Evolutionary conservation across 2,888 invertebrate species (phyloP).

Genomic region (Drosophila imparisetae): DNA sequence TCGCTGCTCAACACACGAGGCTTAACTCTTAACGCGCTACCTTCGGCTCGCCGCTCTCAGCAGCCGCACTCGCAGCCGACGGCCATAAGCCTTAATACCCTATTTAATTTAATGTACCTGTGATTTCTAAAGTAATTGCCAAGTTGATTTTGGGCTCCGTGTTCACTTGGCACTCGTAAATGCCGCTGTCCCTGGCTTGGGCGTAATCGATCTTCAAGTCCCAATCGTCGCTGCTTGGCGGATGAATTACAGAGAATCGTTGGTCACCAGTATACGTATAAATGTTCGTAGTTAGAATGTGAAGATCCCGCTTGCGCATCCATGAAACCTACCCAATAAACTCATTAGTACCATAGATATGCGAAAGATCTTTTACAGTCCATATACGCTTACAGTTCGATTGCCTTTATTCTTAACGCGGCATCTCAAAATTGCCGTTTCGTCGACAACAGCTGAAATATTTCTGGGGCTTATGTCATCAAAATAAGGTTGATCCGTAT

Average conservation of each 20-base stretch:
- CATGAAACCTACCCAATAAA: constrained; percentile 81
- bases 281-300: constrained; percentile 93
- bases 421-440: constrained; percentile 91
- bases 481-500: constrained; percentile 89
- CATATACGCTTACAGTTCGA: constrained; percentile 89
- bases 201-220: constrained; percentile 93
- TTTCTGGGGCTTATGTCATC: constrained; percentile 93
- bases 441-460: constrained; percentile 93
- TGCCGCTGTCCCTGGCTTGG: constrained; percentile 92
- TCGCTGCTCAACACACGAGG: not conserved
- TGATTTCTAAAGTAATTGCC: constrained; percentile 90
- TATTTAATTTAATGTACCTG: constrained; percentile 87
- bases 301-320: constrained; percentile 86
- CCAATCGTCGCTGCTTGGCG: constrained; percentile 94
- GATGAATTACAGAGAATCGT: constrained; percentile 93
- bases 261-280: constrained; percentile 95
- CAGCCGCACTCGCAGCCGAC: not conserved
- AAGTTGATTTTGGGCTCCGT: constrained; percentile 95
- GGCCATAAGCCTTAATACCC: not conserved
- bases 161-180: constrained; percentile 95
- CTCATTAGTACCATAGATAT: not conserved
- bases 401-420: constrained; percentile 94
- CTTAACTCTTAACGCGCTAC: not conserved
- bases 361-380: not conserved
- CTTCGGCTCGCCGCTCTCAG: not conserved